Percentiles rank a stretch among this genome's conserved stretches.
These are phyloP conservation scores for Myathropa florea DNA, from an alignment of 2,888 invertebrate genomes.

Conservation along the genomic window DNA sequence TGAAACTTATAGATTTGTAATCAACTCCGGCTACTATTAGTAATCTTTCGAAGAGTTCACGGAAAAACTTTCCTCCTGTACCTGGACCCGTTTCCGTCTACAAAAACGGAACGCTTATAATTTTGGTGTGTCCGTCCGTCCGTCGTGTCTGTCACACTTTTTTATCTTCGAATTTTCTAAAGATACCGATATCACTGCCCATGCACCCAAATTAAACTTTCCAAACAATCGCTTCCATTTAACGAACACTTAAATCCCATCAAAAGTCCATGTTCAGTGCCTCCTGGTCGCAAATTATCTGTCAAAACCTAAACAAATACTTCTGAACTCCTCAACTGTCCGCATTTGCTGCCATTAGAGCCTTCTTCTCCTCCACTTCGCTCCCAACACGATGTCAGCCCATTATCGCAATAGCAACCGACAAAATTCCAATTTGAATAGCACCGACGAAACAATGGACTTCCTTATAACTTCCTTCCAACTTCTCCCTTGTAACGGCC, in stretches of 20 bases:
- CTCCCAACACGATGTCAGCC: neutral
- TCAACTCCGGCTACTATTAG: too few species aligned
- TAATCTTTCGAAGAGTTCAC: too few species aligned
- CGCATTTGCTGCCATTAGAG: neutral
- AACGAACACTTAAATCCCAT: neutral
- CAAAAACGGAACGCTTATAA: too few species aligned
- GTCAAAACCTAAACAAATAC: neutral
- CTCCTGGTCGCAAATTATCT: neutral
- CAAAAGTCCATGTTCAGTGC: neutral
- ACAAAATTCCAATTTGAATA: conserved; percentile 26
- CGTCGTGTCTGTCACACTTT: too few species aligned
- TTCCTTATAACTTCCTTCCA: conserved; percentile 44
- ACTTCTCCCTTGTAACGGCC: neutral
- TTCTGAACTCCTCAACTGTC: neutral
- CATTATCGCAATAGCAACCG: conserved; percentile 2
- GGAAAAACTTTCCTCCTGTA: too few species aligned
- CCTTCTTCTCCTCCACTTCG: neutral
- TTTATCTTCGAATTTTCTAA: too few species aligned
- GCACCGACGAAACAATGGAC: conserved; percentile 36
- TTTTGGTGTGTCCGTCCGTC: too few species aligned
- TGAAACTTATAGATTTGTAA: too few species aligned
- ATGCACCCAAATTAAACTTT: too few species aligned
- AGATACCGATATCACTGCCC: too few species aligned
- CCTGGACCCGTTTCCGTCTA: too few species aligned
- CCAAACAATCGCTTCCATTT: neutral